A percentile compares a stretch with the other conserved stretches of the same genome.
Evolutionary conservation across 2,888 invertebrate genomes (phyloP).

Genomic region (Thecocarcelia acutangulata): DNA sequence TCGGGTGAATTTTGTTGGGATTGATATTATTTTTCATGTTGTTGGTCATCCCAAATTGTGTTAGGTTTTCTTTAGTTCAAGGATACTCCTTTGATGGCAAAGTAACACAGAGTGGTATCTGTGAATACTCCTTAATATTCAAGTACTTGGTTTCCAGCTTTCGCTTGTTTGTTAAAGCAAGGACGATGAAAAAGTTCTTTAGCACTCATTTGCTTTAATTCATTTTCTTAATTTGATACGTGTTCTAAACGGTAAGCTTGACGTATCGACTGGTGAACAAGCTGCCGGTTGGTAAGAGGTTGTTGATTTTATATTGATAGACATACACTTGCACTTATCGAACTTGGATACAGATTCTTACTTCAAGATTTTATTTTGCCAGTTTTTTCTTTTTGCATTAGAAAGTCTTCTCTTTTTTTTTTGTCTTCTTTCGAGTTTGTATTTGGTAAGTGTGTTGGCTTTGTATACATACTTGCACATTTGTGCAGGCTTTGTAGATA

Average conservation of each 20-base stretch:
- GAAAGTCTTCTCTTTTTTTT: constrained; percentile 34
- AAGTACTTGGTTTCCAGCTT: no score
- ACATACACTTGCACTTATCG: background rate
- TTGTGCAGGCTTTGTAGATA: background rate
- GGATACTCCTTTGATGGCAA: no score
- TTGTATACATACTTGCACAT: background rate
- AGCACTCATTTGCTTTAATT: background rate
- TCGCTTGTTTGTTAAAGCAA: constrained; percentile 1
- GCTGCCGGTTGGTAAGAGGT: background rate
- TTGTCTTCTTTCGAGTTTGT: background rate
- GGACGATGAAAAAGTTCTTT: constrained; percentile 5
- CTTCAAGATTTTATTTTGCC: constrained; percentile 31
- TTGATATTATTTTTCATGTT: no score
- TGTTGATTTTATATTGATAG: constrained; percentile 11
- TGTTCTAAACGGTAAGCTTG: background rate
- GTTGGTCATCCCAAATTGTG: no score
- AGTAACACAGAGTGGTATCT: no score
- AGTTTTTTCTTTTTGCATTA: constrained; percentile 15
- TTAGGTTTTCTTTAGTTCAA: no score
- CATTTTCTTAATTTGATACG: no score
- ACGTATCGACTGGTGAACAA: background rate
- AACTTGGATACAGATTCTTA: constrained; percentile 47
- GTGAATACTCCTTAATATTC: no score
- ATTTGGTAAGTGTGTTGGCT: constrained; percentile 13
- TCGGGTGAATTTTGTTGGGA: no score